A percentile compares a stretch with the other conserved stretches of the same genome.
Conservation (phyloP, 2,888 invertebrate species). For the Netelia melanura region DNA sequence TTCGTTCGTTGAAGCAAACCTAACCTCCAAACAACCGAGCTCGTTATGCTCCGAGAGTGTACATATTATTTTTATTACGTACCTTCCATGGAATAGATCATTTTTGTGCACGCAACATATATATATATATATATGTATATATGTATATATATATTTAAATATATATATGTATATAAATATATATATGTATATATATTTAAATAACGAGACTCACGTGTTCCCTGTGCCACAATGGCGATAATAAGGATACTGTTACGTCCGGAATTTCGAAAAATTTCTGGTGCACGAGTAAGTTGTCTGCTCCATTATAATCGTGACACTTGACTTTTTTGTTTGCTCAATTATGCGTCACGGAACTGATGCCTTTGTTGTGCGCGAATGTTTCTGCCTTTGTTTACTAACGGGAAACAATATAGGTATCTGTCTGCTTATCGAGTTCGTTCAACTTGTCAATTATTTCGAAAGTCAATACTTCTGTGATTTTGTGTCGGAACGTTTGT, state of each 20-base stretch:
- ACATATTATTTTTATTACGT: constrained; percentile 10
- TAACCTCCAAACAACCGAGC: constrained; percentile 51
- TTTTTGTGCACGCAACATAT: constrained; percentile 2
- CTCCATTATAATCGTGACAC: constrained; percentile 38
- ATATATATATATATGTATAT: constrained; percentile 19
- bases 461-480: background rate
- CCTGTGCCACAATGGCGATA: constrained; percentile 76
- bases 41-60: constrained; percentile 40
- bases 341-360: background rate
- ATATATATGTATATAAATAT: constrained; percentile 17
- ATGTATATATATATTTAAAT: constrained; percentile 15
- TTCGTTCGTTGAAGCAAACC: constrained; percentile 50
- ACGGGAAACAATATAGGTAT: constrained; percentile 19
- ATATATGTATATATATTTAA: constrained; percentile 41
- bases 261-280: constrained; percentile 76
- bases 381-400: constrained; percentile 38
- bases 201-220: background rate
- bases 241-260: constrained; percentile 80
- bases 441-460: constrained; percentile 52
- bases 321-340: constrained; percentile 42
- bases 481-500: background rate
- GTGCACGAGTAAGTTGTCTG: constrained; percentile 79
- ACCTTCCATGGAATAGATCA: constrained; percentile 36
- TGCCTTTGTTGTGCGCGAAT: background rate
- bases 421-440: constrained; percentile 31